These are phyloP conservation scores for Dendrolimus kikuchii DNA, from an alignment of 1,140 invertebrate genomes.

Conservation along the genomic window DNA sequence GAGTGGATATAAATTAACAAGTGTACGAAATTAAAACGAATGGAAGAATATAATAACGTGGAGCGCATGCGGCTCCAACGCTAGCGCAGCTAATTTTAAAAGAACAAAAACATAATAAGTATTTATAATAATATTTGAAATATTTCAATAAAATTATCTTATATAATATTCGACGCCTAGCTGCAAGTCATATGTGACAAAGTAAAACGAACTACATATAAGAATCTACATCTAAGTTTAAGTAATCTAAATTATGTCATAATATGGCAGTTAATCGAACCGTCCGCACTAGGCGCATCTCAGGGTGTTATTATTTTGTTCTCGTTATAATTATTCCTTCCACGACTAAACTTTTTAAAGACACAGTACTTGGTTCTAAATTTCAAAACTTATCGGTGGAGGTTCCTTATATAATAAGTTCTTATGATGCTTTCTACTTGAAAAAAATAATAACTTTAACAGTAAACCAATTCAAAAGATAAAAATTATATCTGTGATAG, in stretches of 20 bases:
- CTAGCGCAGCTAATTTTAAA: constrained; percentile 22
- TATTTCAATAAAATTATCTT: constrained; percentile 51
- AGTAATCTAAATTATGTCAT: constrained; percentile 68
- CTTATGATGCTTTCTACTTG: neutral
- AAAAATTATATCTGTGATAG: constrained; percentile 1
- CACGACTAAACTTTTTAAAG: constrained; percentile 18
- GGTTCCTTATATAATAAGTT: constrained; percentile 27
- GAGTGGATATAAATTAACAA: constrained; percentile 60
- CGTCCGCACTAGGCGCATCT: constrained; percentile 59
- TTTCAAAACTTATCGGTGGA: constrained; percentile 65
- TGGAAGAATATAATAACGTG: constrained; percentile 40
- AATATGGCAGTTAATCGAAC: constrained; percentile 71
- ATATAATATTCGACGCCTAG: constrained; percentile 61
- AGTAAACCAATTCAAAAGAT: too few relatives aligned
- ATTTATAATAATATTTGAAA: constrained; percentile 30
- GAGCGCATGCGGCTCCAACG: constrained; percentile 28
- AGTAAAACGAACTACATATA: constrained; percentile 57
- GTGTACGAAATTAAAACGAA: constrained; percentile 48
- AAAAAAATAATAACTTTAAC: too few relatives aligned
- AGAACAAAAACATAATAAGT: constrained; percentile 42
- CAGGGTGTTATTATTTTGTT: constrained; percentile 12
- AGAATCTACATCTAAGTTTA: constrained; percentile 54
- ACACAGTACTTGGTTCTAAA: constrained; percentile 61
- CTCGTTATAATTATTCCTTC: too few relatives aligned
- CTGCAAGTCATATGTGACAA: constrained; percentile 52